A percentile compares a stretch with the other conserved stretches of the same genome.
Conservation (phyloP, 1,140 invertebrate species). For the Centruroides sculpturatus region DNA sequence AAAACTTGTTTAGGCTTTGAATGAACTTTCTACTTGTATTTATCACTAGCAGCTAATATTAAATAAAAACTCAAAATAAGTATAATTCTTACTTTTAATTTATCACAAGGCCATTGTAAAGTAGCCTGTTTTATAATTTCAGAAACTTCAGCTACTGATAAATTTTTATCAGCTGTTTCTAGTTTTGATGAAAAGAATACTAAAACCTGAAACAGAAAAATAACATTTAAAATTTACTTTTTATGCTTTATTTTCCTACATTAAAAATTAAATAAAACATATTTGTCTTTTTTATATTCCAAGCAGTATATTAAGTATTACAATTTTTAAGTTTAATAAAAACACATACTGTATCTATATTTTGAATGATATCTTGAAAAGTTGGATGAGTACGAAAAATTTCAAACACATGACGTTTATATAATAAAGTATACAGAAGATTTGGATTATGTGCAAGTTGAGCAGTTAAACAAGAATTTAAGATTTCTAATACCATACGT, state of each 20-base stretch:
- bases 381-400: slow-evolving; percentile 69
- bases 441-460: slow-evolving; percentile 84
- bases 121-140: slow-evolving; percentile 71
- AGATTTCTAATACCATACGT: slow-evolving; percentile 87
- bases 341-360: slow-evolving; percentile 70
- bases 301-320: too few species aligned
- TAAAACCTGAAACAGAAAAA: slow-evolving; percentile 48
- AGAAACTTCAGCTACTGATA: slow-evolving; percentile 72
- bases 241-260: too few species aligned
- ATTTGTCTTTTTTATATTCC: too few species aligned
- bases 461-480: slow-evolving; percentile 80
- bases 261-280: too few species aligned
- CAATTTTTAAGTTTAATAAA: too few species aligned
- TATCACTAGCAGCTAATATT: too few species aligned
- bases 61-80: too few species aligned
- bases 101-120: slow-evolving; percentile 76
- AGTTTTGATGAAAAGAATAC: slow-evolving; percentile 69
- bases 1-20: too few species aligned
- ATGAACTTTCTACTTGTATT: too few species aligned
- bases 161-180: slow-evolving; percentile 45
- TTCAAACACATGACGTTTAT: slow-evolving; percentile 82
- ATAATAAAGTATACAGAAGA: slow-evolving; percentile 88
- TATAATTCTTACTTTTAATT: slow-evolving; percentile 53
- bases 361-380: slow-evolving; percentile 91
- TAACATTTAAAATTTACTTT: background rate